Percentiles rank a stretch among this genome's conserved stretches.
Evolutionary conservation across 2,888 invertebrate species (phyloP).

Genomic region (Uropetala carovei): DNA sequence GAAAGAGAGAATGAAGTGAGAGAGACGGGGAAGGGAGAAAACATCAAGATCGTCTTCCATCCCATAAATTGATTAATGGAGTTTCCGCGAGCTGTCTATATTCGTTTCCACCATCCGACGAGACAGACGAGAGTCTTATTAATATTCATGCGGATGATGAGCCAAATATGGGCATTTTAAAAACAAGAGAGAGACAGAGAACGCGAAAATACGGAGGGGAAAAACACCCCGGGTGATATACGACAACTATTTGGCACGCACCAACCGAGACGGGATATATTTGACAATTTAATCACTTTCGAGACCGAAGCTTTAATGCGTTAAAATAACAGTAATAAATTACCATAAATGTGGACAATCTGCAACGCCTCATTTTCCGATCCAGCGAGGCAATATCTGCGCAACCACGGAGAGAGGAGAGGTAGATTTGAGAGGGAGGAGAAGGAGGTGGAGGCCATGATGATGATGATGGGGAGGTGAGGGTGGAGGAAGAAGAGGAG

Average conservation of each 20-base stretch:
- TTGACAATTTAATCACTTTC: not conserved
- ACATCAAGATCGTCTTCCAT: not conserved
- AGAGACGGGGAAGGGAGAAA: not conserved
- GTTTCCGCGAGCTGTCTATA: constrained; percentile 2
- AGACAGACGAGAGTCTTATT: not conserved
- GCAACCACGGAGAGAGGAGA: too few relatives aligned
- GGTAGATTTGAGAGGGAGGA: too few relatives aligned
- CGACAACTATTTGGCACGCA: not conserved
- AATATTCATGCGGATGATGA: constrained; percentile 19
- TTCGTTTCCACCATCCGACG: not conserved
- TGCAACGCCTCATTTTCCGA: too few relatives aligned
- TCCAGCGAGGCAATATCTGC: too few relatives aligned
- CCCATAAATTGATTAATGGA: constrained; percentile 28
- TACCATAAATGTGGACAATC: too few relatives aligned
- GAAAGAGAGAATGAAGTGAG: not conserved
- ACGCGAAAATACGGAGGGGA: not conserved
- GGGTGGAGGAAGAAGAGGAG: too few relatives aligned
- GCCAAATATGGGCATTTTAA: not conserved
- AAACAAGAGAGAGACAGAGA: not conserved
- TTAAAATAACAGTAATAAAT: too few relatives aligned
- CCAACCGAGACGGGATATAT: not conserved
- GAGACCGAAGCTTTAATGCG: too few relatives aligned
- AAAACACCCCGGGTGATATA: not conserved
- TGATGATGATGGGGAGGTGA: too few relatives aligned
- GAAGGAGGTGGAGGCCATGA: too few relatives aligned